Evolutionary conservation across 2,888 invertebrate species (phyloP), one percentile per base, ranked within the genome.

Genomic region (Drosophila neotestacea): DNA sequence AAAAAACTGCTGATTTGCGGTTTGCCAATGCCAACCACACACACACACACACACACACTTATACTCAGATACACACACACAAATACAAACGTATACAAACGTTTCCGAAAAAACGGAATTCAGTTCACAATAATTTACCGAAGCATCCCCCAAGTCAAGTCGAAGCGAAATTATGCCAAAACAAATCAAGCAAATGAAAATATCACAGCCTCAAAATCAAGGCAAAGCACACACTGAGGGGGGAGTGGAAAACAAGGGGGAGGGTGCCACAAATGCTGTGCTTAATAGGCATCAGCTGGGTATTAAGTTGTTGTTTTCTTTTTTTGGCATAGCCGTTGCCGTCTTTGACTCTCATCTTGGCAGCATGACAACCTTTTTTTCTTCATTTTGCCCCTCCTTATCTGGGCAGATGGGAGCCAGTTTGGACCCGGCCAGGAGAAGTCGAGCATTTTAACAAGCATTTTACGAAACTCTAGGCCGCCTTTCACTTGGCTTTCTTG

Each of bases 211-310:
- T 71, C 76, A 77, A 85, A 88, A 85, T 85, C 85, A 88, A 76
- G 73, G 70, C 85, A 81, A 75, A 62, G 52, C 70, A 76, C 84
- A 86, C 81, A 67, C 79, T 6, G 32, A 7, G 32, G 7, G 7
- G 32, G 32, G 1, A 6, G 32, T 6, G 32, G 9, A 32, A 9
- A 6, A 32, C 7, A 32, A 32, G 4, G 9, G 9, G 55, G 34
- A 5, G 70, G 65, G 85, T 85, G 79, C 84, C 81, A 70, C 88
- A 89, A 86, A 89, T 86, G 85, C 89, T 86, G 89, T 87, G 86
- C 85, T 89, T 86, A 86, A 86, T 86, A 89, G 89, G 86, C 85
- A 89, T 86, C 89, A 86, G 86, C 87, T 77, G 88, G 85, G 89
- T 87, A 89, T 86, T 86, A 86, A 88, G 85, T 88, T 87, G 87